Evolutionary conservation across 2,113 vertebrate genomes (phyloP).

Genomic region (Danionella cerebrum): DNA sequence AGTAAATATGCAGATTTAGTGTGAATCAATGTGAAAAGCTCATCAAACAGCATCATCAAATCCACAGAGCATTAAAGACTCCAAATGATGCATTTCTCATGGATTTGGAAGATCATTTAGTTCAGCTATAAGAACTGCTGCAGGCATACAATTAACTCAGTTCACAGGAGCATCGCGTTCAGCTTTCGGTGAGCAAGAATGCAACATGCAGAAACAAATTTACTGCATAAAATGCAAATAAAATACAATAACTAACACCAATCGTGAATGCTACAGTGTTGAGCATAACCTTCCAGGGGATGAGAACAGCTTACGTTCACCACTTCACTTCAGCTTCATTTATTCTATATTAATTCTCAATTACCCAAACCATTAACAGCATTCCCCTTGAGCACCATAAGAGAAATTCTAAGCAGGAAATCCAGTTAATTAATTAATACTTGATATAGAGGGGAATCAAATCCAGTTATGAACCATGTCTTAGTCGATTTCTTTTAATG

Average conservation of each 20-base stretch:
- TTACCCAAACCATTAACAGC: constrained; percentile 20
- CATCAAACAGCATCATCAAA: constrained; percentile 44
- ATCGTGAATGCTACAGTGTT: too few species aligned
- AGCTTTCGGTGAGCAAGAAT: background rate
- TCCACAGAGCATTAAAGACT: constrained; percentile 5
- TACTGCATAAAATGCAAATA: too few species aligned
- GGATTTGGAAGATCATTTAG: constrained; percentile 46
- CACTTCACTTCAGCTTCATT: constrained; percentile 8
- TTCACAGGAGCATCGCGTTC: background rate
- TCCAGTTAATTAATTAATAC: constrained; percentile 52
- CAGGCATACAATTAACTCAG: constrained; percentile 16
- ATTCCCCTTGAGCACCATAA: constrained; percentile 27
- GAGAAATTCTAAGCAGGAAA: constrained; percentile 35
- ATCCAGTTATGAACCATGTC: constrained; percentile 44
- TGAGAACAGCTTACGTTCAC: constrained; percentile 3
- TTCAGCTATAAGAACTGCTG: background rate
- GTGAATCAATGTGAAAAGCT: constrained; percentile 49
- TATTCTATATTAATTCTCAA: constrained; percentile 27
- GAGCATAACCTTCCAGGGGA: too few species aligned
- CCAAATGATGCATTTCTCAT: constrained; percentile 38
- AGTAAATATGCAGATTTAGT: constrained; percentile 51
- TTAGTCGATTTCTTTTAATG: constrained; percentile 32
- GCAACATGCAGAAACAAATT: background rate
- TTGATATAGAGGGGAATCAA: constrained; percentile 50
- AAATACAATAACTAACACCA: too few species aligned